phyloP scores from a whole-genome alignment of 1,140 invertebrate genomes.

The Dreissena rostriformis region DNA sequence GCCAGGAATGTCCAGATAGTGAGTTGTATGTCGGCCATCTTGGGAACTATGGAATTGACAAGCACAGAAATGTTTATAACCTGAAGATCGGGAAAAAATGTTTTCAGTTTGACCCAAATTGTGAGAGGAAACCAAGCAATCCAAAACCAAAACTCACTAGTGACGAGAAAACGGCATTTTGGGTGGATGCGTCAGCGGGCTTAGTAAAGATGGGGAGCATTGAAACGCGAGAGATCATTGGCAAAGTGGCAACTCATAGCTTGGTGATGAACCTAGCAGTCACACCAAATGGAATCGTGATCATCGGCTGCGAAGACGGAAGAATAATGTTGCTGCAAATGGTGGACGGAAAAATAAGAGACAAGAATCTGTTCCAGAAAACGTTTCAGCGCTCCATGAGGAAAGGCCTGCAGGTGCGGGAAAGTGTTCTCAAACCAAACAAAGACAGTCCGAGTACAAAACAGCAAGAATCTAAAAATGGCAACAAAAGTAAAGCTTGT shows the following conservation, averaged over 20 bases:
- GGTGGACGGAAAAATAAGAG: not conserved
- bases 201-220: conserved; percentile 59
- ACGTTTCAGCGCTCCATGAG: conserved; percentile 15
- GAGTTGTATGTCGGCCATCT: conserved; percentile 27
- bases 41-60: conserved; percentile 59
- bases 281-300: conserved; percentile 49
- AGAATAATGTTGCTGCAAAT: conserved; percentile 67
- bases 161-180: conserved; percentile 54
- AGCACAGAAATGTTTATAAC: conserved; percentile 52
- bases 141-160: conserved; percentile 53
- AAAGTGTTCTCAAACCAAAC: not conserved
- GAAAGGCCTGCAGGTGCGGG: not conserved
- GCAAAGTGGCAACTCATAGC: conserved; percentile 63
- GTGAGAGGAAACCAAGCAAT: conserved; percentile 25
- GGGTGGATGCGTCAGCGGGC: conserved; percentile 39
- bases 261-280: conserved; percentile 60
- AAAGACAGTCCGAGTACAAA: not conserved
- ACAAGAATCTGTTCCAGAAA: not conserved
- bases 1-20: conserved; percentile 22
- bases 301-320: conserved; percentile 67
- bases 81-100: conserved; percentile 31
- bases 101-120: conserved; percentile 63
- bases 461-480: not conserved
- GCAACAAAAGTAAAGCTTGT: conserved; percentile 7
- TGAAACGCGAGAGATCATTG: conserved; percentile 29